phyloP scores from a whole-genome alignment of 2,888 invertebrate species.

The Zeuzera pyrina region DNA sequence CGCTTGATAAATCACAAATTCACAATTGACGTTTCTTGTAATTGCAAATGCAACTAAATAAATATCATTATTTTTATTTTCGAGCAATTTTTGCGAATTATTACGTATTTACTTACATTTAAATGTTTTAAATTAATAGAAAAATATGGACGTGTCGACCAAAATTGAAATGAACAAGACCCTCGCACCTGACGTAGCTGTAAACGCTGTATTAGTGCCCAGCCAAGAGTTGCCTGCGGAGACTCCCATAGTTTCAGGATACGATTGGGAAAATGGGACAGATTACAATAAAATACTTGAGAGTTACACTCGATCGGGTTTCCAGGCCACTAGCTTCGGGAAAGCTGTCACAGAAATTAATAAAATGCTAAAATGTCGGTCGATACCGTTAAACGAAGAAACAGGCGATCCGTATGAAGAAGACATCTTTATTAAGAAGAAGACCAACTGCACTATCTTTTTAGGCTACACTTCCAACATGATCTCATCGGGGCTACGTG shows the following conservation, averaged over 20 bases:
- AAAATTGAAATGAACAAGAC: slow-evolving; percentile 32
- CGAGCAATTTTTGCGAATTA: too few species aligned
- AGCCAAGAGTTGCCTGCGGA: slow-evolving; percentile 78
- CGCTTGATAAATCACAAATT: too few species aligned
- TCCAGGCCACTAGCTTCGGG: slow-evolving; percentile 97
- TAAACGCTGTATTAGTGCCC: slow-evolving; percentile 80
- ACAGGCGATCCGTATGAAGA: slow-evolving; percentile 79
- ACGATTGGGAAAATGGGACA: slow-evolving; percentile 93
- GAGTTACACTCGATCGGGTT: slow-evolving; percentile 88
- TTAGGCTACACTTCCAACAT: slow-evolving; percentile 98
- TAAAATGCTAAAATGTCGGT: slow-evolving; percentile 88
- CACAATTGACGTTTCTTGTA: too few species aligned
- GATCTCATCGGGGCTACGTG: slow-evolving; percentile 95
- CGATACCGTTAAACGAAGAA: slow-evolving; percentile 78
- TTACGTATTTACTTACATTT: too few species aligned
- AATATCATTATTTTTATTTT: too few species aligned
- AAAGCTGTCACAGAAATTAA: slow-evolving; percentile 92
- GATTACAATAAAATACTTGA: slow-evolving; percentile 88
- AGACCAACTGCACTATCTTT: slow-evolving; percentile 93
- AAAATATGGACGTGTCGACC: too few species aligned
- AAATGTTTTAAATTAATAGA: too few species aligned
- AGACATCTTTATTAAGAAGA: slow-evolving; percentile 85
- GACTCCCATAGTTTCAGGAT: slow-evolving; percentile 84
- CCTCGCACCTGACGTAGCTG: slow-evolving; percentile 67
- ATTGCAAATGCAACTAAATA: too few species aligned